Conservation (phyloP, 2,113 vertebrate species). For the Thalassoma bifasciatum region DNA sequence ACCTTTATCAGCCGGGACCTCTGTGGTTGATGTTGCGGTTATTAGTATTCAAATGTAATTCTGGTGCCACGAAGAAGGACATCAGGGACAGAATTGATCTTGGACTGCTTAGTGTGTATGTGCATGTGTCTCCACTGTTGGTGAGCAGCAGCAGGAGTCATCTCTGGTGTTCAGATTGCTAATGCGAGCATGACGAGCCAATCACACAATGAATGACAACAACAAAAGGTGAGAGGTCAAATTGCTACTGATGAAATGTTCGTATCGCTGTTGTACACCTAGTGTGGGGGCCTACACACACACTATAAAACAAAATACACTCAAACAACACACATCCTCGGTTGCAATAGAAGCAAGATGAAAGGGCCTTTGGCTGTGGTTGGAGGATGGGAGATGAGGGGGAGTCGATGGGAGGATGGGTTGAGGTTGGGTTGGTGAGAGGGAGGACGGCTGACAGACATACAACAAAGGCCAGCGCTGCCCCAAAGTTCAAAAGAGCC, state of each 20-base stretch:
- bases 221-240: slow-evolving; percentile 59
- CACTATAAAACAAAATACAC: no score
- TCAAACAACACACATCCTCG: background rate
- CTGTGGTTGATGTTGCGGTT: slow-evolving; percentile 12
- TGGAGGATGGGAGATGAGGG: slow-evolving; percentile 54
- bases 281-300: background rate
- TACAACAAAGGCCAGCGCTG: slow-evolving; percentile 66
- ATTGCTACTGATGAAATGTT: slow-evolving; percentile 44
- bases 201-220: slow-evolving; percentile 44
- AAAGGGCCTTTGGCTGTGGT: slow-evolving; percentile 53
- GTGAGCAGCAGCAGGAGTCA: slow-evolving; percentile 1
- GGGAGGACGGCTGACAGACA: slow-evolving; percentile 46
- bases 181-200: slow-evolving; percentile 23
- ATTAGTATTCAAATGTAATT: slow-evolving; percentile 65
- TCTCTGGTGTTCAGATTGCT: slow-evolving; percentile 42
- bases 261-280: slow-evolving; percentile 3
- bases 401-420: slow-evolving; percentile 35
- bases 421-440: slow-evolving; percentile 38
- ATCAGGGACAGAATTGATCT: slow-evolving; percentile 47
- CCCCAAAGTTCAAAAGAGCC: slow-evolving; percentile 68
- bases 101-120: slow-evolving; percentile 3
- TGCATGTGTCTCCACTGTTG: slow-evolving; percentile 8
- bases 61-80: slow-evolving; percentile 42
- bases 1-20: slow-evolving; percentile 51
- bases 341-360: slow-evolving; percentile 42